phyloP scores from a whole-genome alignment of 2,888 invertebrate species.

The Mesochorus sp. region DNA sequence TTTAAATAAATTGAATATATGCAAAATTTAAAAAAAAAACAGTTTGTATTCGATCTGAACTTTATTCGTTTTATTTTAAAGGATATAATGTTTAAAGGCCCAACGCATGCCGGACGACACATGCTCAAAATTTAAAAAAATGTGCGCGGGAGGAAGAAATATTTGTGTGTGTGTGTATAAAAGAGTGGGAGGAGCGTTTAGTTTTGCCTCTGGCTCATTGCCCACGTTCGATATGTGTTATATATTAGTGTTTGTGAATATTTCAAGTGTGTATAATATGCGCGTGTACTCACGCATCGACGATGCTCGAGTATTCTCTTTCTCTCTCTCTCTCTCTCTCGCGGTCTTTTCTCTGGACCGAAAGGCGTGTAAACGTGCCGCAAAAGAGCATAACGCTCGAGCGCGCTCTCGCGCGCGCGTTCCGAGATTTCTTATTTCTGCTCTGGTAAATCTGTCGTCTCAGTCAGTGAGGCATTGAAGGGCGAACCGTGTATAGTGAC shows the following conservation, averaged over 20 bases:
- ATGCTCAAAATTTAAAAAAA: not conserved
- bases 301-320: constrained; percentile 47
- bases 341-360: constrained; percentile 20
- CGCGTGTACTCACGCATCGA: constrained; percentile 30
- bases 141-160: constrained; percentile 20
- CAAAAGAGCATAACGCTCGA: constrained; percentile 52
- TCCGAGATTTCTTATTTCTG: constrained; percentile 81
- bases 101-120: too few species aligned
- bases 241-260: constrained; percentile 43
- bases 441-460: constrained; percentile 81
- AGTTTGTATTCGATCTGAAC: too few species aligned
- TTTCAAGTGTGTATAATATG: constrained; percentile 1
- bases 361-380: constrained; percentile 50
- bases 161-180: constrained; percentile 4
- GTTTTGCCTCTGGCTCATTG: constrained; percentile 32
- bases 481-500: constrained; percentile 77
- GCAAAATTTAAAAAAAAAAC: too few species aligned
- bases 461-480: constrained; percentile 81
- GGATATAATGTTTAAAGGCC: not conserved
- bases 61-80: not conserved
- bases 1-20: too few species aligned
- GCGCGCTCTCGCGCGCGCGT: constrained; percentile 40
- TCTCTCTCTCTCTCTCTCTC: constrained; percentile 40
- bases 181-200: constrained; percentile 59
- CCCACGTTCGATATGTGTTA: constrained; percentile 57